phyloP scores from a whole-genome alignment of 2,113 vertebrate genomes.

The Hypocryptadius cinnamomeus region DNA sequence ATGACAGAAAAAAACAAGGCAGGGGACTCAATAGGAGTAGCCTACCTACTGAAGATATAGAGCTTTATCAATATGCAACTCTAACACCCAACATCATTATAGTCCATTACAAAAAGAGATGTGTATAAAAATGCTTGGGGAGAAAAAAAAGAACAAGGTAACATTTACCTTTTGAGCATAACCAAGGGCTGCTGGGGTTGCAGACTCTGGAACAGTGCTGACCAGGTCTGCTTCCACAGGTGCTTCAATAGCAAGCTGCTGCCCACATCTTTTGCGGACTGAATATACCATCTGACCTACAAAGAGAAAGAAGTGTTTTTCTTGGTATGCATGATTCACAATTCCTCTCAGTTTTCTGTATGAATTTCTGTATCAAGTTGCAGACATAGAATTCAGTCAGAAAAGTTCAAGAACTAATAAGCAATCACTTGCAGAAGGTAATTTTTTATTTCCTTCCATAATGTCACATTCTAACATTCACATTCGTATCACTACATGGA shows the following conservation, averaged over 20 bases:
- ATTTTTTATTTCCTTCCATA: not conserved
- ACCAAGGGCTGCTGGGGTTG: conserved; percentile 93
- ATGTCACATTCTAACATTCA: not conserved
- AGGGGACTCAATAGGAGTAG: not conserved
- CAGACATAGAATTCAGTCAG: not conserved
- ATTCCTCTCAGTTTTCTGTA: not conserved
- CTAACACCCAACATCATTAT: not conserved
- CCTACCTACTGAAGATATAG: accelerated
- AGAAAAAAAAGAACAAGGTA: not conserved
- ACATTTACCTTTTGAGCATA: conserved; percentile 84
- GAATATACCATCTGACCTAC: conserved; percentile 98
- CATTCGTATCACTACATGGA: not conserved
- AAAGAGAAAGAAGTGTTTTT: not conserved
- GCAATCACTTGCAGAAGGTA: not conserved
- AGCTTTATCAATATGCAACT: not conserved
- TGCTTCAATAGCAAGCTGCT: conserved; percentile 90
- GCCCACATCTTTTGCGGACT: conserved; percentile 89
- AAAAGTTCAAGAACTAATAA: not conserved
- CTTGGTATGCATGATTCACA: not conserved
- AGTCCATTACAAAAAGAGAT: not conserved
- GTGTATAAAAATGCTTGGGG: not conserved
- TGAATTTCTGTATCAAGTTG: not conserved
- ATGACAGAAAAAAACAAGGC: not conserved
- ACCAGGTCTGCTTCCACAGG: conserved; percentile 92
- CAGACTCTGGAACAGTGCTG: conserved; percentile 97